Conservation (phyloP, 2,888 invertebrate genomes). For the Plagodis dolabraria region DNA sequence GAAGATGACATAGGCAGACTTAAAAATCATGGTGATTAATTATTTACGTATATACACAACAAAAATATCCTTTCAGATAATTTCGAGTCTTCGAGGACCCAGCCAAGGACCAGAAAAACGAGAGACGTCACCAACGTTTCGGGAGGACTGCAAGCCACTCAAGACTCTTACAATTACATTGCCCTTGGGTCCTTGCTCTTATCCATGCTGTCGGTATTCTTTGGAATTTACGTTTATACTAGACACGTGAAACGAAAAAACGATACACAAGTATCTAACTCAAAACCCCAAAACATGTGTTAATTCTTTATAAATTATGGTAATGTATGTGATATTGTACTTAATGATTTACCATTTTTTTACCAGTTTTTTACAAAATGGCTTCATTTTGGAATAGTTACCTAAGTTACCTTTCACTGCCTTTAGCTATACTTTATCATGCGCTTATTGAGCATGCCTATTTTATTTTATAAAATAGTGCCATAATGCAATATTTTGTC, state of each 20-base stretch:
- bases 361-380: conserved; percentile 44
- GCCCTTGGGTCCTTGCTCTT: conserved; percentile 59
- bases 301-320: conserved; percentile 44
- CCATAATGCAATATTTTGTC: conserved; percentile 61
- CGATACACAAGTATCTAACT: conserved; percentile 18
- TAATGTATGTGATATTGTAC: conserved; percentile 63
- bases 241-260: conserved; percentile 45
- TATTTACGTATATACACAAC: neutral
- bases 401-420: conserved; percentile 56
- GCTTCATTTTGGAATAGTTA: conserved; percentile 46
- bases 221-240: conserved; percentile 53
- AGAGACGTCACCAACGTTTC: conserved; percentile 60
- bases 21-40: too few species aligned
- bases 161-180: conserved; percentile 51
- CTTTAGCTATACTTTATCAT: conserved; percentile 59
- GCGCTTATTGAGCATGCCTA: conserved; percentile 61
- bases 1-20: neutral
- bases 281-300: conserved; percentile 39
- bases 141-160: conserved; percentile 29
- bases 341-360: conserved; percentile 43
- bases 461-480: conserved; percentile 79
- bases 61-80: conserved; percentile 60
- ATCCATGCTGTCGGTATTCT: conserved; percentile 54
- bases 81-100: conserved; percentile 67
- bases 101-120: conserved; percentile 63